These are phyloP conservation scores for Meliscaeva auricollis DNA, from an alignment of 2,888 invertebrate genomes.

Conservation along the genomic window DNA sequence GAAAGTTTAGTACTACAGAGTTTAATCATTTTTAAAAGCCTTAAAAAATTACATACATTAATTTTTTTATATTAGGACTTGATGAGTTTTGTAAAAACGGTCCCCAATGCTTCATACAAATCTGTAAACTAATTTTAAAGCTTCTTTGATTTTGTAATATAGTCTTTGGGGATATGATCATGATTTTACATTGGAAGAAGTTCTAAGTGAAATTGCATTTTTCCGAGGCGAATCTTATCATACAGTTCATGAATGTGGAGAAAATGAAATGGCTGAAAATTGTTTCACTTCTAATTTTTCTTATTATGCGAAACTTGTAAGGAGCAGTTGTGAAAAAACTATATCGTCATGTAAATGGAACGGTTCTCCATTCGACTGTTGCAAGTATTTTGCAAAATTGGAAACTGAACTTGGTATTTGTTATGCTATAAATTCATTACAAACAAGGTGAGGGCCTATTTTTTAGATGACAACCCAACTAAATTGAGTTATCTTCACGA, in stretches of 20 bases:
- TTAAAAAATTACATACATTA: no score
- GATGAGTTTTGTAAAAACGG: no score
- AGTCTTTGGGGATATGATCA: conserved; percentile 88
- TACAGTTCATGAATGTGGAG: conserved; percentile 87
- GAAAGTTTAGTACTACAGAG: no score
- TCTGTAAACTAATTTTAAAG: neutral
- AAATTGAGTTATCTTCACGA: no score
- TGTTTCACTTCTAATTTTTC: conserved; percentile 87
- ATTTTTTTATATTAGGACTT: no score
- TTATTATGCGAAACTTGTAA: conserved; percentile 86
- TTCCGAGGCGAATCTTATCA: conserved; percentile 89
- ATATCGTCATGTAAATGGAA: conserved; percentile 87
- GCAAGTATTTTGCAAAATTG: conserved; percentile 87
- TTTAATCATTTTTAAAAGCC: no score
- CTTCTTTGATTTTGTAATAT: neutral
- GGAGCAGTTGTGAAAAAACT: conserved; percentile 86
- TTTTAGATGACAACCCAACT: no score
- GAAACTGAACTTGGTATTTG: conserved; percentile 89
- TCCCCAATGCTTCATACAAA: neutral
- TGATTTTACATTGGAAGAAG: conserved; percentile 89
- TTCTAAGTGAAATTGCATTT: conserved; percentile 88
- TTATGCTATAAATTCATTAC: conserved; percentile 88
- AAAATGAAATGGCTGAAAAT: conserved; percentile 84
- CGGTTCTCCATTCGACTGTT: conserved; percentile 86
- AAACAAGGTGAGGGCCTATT: conserved; percentile 80